These are phyloP conservation scores for Gracilinanus agilis DNA, from an alignment of 2,113 vertebrate genomes.

Conservation along the genomic window DNA sequence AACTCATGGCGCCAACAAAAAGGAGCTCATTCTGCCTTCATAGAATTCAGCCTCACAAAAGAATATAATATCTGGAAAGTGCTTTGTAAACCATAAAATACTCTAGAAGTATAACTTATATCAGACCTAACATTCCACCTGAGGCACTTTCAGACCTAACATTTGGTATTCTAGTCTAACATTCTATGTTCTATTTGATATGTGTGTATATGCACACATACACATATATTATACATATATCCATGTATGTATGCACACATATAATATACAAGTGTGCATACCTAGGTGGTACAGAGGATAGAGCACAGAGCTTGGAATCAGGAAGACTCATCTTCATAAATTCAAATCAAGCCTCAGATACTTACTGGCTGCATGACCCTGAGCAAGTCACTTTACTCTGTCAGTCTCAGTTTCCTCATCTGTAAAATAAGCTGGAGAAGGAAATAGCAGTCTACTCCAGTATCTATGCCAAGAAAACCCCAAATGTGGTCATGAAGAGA, in stretches of 20 bases:
- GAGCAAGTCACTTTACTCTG: background rate
- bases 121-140: background rate
- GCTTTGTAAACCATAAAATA: background rate
- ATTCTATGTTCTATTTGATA: background rate
- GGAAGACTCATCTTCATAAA: background rate
- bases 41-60: background rate
- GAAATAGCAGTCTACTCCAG: background rate
- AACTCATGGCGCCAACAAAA: slow-evolving; percentile 2
- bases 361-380: background rate
- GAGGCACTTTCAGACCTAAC: background rate
- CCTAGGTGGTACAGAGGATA: too few species aligned
- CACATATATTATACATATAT: background rate
- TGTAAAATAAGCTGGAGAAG: background rate
- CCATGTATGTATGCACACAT: too few species aligned
- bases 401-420: background rate
- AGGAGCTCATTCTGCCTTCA: slow-evolving; percentile 14
- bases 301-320: background rate
- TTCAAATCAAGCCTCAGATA: background rate
- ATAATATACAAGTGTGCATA: too few species aligned
- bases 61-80: background rate
- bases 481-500: background rate
- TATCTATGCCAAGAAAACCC: background rate
- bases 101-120: background rate
- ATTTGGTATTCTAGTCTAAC: background rate
- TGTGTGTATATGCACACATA: background rate